Evolutionary conservation across 2,797 vertebrate genomes (phyloP).

Genomic region (Enteromius argenteus): DNA sequence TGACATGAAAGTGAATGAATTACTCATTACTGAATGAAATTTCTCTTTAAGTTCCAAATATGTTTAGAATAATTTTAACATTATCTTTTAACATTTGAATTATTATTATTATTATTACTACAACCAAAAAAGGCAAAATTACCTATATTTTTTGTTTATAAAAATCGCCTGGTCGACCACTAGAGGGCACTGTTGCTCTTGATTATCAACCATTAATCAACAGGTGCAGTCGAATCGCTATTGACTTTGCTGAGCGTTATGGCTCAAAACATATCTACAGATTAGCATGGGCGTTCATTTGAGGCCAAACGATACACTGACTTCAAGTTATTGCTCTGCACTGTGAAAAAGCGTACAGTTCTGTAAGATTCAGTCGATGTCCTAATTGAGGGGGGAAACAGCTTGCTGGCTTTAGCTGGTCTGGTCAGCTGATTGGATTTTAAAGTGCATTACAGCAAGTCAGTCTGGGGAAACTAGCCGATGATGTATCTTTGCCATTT

Average conservation of each 20-base stretch:
- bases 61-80: neutral
- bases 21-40: neutral
- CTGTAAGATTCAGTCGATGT: neutral
- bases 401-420: neutral
- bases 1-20: neutral
- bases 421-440: neutral
- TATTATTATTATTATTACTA: neutral
- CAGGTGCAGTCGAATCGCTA: slow-evolving; percentile 65
- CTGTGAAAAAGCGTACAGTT: neutral
- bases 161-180: slow-evolving; percentile 9
- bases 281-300: slow-evolving; percentile 5
- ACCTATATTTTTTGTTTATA: neutral
- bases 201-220: slow-evolving; percentile 63
- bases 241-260: neutral
- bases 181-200: slow-evolving; percentile 78
- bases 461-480: neutral
- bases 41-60: neutral
- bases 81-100: neutral
- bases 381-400: neutral
- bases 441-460: neutral
- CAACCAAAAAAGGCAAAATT: neutral
- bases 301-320: slow-evolving; percentile 12
- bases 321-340: neutral
- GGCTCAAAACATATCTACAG: slow-evolving; percentile 1
- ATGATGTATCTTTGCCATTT: neutral